Base-by-base conservation (phyloP, 2,797 vertebrate genomes). In the Sebastes kiyomatsui region DNA sequence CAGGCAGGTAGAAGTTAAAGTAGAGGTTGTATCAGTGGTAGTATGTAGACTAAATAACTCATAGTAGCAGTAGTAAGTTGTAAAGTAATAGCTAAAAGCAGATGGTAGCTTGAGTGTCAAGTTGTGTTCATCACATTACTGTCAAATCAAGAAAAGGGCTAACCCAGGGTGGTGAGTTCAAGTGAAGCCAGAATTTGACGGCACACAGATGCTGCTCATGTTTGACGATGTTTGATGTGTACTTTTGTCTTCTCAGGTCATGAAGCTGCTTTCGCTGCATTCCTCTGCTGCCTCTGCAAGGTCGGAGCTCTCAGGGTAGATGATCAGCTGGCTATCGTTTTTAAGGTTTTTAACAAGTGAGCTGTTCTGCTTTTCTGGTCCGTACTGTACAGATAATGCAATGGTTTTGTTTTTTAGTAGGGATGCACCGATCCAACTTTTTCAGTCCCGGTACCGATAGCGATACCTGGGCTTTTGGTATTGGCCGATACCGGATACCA, bases 261-360 rank as follows among this genome's bases (percentile, higher is more conserved):
- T 0, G 98, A 99, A 93, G 98, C 98, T 16, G 98, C 98, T 0
- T 99, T 99, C 69, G 98, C 98, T 23, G 96, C 97, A 1, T 99
- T 99, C 90, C 97, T 99, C 46, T 99, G 97, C 93, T 99, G 98
- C 68, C 97, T 99, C 82, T 99, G 98, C 93, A 99, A 99, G 93
- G 96, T 99, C 0, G 97, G 97, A 6, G 97, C 97, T 70, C 97
- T 99, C 58, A 89, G 94, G 59, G 95, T 95, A 20, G 97, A 98
- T 0, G 98, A 99, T 93, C 98, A 98, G 89, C 93, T 98, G 79
- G 97, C 98, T 18, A 98, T 99, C 0, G 95, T 99, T 90, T 99
- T 99, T 86, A 96, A 94, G 88, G 96, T 99, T 35, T 94, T 94
- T 67, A 61, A 90, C 87, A 94, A 87, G 93, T 94, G 54, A 87